These are phyloP conservation scores for Autographa gamma DNA, from an alignment of 2,888 invertebrate species.

Conservation along the genomic window DNA sequence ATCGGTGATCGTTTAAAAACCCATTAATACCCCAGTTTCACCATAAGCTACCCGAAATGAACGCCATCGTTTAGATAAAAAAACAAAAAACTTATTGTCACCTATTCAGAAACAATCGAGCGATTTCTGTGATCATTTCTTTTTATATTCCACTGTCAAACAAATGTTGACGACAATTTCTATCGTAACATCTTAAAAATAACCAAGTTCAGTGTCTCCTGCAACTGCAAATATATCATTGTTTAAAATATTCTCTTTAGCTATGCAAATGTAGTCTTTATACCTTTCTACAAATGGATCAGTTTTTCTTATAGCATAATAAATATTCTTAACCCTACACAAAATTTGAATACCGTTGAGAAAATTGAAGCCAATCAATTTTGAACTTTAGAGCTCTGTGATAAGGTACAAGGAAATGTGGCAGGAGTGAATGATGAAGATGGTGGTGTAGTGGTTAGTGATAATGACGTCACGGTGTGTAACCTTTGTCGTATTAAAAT, in stretches of 20 bases:
- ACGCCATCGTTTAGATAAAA: conserved; percentile 69
- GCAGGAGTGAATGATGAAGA: conserved; percentile 20
- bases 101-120: conserved; percentile 84
- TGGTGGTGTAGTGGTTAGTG: conserved; percentile 63
- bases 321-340: conserved; percentile 57
- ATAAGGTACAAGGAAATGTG: conserved; percentile 35
- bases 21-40: conserved; percentile 79
- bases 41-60: conserved; percentile 86
- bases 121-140: conserved; percentile 74
- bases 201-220: conserved; percentile 31
- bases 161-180: conserved; percentile 20
- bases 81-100: conserved; percentile 84
- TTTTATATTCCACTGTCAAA: conserved; percentile 19
- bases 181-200: conserved; percentile 40
- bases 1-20: conserved; percentile 81
- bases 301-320: conserved; percentile 67
- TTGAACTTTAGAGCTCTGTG: conserved; percentile 49
- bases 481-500: conserved; percentile 83
- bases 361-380: conserved; percentile 33
- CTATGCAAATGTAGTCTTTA: conserved; percentile 70
- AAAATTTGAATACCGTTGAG: conserved; percentile 17
- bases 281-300: conserved; percentile 63
- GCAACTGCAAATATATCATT: conserved; percentile 34
- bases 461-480: conserved; percentile 85
- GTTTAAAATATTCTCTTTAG: conserved; percentile 29